Conservation (phyloP, 2,888 invertebrate species). For the Abrostola tripartita region DNA sequence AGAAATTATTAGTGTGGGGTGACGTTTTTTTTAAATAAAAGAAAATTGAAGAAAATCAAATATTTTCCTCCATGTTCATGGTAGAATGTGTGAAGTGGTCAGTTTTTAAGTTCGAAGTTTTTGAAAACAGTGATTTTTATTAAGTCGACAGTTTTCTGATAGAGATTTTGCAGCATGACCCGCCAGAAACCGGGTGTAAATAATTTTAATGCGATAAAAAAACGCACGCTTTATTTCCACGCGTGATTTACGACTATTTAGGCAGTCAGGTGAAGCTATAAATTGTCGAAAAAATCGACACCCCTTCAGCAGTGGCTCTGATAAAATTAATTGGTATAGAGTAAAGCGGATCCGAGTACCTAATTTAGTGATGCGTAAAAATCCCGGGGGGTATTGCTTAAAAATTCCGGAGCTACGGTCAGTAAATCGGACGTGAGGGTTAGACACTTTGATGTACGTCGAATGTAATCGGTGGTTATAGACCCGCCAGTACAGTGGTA, state of each 20-base stretch:
- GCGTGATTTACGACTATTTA: not conserved
- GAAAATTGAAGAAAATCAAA: too few relatives aligned
- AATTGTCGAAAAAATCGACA: constrained; percentile 6
- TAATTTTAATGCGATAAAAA: not conserved
- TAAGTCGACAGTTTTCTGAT: too few relatives aligned
- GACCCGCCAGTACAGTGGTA: not conserved
- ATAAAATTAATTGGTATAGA: constrained; percentile 12
- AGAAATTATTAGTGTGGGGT: too few relatives aligned
- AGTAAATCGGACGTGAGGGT: constrained; percentile 7
- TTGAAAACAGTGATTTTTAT: too few relatives aligned
- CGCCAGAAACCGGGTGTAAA: too few relatives aligned
- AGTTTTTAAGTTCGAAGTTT: too few relatives aligned
- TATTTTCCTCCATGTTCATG: too few relatives aligned
- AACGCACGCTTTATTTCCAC: not conserved
- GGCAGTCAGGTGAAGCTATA: constrained; percentile 1
- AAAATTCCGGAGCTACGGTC: constrained; percentile 6
- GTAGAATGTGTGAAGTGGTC: too few relatives aligned
- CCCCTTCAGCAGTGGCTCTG: not conserved
- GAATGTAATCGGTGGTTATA: constrained; percentile 3
- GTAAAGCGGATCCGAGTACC: constrained; percentile 3
- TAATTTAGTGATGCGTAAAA: constrained; percentile 14
- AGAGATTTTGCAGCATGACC: too few relatives aligned
- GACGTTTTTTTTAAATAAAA: too few relatives aligned
- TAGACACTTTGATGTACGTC: constrained; percentile 6
- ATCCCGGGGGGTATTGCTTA: constrained; percentile 7